A percentile compares a stretch with the other conserved stretches of the same genome.
phyloP scores from a whole-genome alignment of 2,888 invertebrate species.

The Cordilura impudica region DNA sequence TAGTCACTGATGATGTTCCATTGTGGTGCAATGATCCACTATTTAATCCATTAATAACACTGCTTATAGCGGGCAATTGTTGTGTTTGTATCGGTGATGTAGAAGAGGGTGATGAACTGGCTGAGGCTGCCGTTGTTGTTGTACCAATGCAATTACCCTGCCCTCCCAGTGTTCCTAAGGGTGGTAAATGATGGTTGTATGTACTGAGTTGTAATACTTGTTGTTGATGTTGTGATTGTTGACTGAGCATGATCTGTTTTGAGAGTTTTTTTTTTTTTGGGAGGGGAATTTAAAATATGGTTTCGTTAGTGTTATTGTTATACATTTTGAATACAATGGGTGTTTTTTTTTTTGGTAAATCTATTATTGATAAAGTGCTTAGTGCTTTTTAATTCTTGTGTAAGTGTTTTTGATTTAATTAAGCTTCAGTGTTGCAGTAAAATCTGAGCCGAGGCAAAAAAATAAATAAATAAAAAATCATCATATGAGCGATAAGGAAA shows the following conservation, averaged over 20 bases:
- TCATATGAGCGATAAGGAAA: too few relatives aligned
- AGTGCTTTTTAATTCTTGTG: neutral
- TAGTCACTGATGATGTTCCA: conserved; percentile 12
- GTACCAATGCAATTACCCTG: conserved; percentile 70
- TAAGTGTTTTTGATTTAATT: neutral
- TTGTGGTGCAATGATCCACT: conserved; percentile 48
- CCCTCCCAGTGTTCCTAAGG: conserved; percentile 29
- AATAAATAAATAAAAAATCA: too few relatives aligned
- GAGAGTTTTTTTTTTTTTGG: conserved; percentile 15
- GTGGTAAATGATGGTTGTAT: conserved; percentile 56
- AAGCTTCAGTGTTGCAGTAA: too few relatives aligned
- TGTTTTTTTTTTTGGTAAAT: too few relatives aligned
- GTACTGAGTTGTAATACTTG: conserved; percentile 66
- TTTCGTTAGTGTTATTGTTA: conserved; percentile 39
- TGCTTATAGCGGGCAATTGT: conserved; percentile 66
- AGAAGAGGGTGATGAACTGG: conserved; percentile 73
- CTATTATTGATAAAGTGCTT: neutral
- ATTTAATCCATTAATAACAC: conserved; percentile 57
- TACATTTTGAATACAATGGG: neutral
- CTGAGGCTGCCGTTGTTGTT: conserved; percentile 69
- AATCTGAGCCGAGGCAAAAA: too few relatives aligned
- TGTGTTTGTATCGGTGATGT: conserved; percentile 69
- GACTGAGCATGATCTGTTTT: conserved; percentile 74
- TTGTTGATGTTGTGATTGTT: conserved; percentile 67
- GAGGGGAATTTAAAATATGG: conserved; percentile 25